Conservation (phyloP, 35 echinoderm and acorn worm species). For the Acanthaster planci region DNA sequence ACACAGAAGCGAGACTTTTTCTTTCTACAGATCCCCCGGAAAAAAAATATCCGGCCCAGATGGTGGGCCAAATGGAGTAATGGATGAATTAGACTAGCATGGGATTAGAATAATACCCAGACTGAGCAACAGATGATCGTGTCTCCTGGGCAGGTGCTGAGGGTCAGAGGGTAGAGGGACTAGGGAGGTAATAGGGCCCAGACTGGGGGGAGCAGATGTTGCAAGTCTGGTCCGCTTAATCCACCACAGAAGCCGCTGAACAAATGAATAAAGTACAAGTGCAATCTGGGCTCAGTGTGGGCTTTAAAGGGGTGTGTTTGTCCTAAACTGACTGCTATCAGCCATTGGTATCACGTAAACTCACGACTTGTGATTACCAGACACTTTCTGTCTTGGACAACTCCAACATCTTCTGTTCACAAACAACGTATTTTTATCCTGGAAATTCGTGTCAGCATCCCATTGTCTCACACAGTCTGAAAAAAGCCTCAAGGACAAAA, state of each 20-base stretch:
- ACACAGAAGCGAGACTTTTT: no score
- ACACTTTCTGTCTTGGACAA: no score
- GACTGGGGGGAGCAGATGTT: neutral
- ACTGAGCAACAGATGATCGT: neutral
- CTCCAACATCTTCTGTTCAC: no score
- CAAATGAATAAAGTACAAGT: conserved; percentile 10
- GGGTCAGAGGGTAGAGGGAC: neutral
- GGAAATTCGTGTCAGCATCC: no score
- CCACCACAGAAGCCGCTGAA: neutral
- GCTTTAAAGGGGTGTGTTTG: no score
- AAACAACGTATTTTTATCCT: no score
- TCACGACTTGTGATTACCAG: no score
- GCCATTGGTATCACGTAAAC: no score
- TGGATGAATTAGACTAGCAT: conserved; percentile 3
- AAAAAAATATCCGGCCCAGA: conserved; percentile 6
- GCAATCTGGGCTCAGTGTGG: neutral
- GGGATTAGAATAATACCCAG: conserved; percentile 16
- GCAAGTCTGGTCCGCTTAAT: neutral
- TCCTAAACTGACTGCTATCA: no score
- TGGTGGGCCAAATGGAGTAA: conserved; percentile 18
- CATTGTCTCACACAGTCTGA: no score
- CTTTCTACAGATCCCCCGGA: neutral
- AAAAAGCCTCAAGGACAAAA: no score
- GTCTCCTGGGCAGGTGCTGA: neutral
- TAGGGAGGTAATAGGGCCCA: neutral